phyloP scores from a whole-genome alignment of 2,797 vertebrate species.

The Erithacus rubecula region DNA sequence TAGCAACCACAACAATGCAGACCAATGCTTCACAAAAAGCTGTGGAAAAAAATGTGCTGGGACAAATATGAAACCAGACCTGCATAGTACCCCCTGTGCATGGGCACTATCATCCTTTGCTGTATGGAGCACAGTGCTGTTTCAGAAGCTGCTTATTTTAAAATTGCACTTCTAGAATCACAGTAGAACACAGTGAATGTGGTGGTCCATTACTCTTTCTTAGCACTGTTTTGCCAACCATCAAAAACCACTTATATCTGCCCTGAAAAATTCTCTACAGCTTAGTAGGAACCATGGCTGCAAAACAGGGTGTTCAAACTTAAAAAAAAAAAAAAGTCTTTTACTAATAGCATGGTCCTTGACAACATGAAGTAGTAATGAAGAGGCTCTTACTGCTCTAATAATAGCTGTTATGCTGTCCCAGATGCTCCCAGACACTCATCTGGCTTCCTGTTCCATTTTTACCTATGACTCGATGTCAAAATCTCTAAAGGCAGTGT shows the following conservation, averaged over 20 bases:
- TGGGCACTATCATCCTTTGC: background rate
- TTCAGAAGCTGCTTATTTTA: background rate
- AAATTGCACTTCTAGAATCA: background rate
- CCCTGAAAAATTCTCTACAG: background rate
- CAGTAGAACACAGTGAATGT: background rate
- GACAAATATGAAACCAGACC: background rate
- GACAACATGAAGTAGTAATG: background rate
- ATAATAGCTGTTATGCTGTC: background rate
- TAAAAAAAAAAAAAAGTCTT: background rate
- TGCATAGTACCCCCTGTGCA: rapidly evolving
- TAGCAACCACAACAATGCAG: background rate
- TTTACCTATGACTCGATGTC: background rate
- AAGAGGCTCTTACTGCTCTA: background rate
- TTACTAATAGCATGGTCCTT: background rate
- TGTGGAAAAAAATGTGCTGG: background rate
- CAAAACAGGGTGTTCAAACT: background rate
- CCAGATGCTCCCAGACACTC: background rate
- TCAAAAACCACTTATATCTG: background rate
- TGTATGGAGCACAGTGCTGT: background rate
- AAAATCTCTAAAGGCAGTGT: background rate
- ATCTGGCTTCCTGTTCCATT: background rate
- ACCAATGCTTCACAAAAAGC: background rate
- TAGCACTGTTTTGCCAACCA: background rate
- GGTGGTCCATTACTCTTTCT: background rate
- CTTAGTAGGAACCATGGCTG: background rate